Conservation (phyloP, 2,888 invertebrate genomes). For the Thelaira solivaga region DNA sequence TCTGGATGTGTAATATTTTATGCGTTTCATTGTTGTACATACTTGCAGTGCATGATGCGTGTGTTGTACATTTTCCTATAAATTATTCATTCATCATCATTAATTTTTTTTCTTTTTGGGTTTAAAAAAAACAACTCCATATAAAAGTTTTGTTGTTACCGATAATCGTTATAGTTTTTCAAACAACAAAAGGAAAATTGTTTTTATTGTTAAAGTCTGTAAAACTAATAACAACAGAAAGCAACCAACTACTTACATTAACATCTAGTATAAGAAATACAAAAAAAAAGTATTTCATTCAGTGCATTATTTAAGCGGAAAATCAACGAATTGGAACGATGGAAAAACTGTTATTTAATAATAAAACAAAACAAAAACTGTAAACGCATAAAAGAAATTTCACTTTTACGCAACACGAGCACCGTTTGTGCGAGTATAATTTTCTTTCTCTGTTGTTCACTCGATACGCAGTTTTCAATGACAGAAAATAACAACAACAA, state of each 20-base stretch:
- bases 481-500: conserved; percentile 55
- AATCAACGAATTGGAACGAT: conserved; percentile 58
- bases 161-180: conserved; percentile 1
- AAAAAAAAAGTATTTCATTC: conserved; percentile 6
- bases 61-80: conserved; percentile 13
- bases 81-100: conserved; percentile 43
- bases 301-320: conserved; percentile 46
- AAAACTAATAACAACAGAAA: neutral
- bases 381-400: conserved; percentile 29
- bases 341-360: conserved; percentile 49
- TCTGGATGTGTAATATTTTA: conserved; percentile 2
- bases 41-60: conserved; percentile 22
- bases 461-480: conserved; percentile 55
- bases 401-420: conserved; percentile 23
- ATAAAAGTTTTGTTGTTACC: conserved; percentile 9
- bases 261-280: neutral
- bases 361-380: neutral
- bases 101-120: neutral
- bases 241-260: too few species aligned
- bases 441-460: conserved; percentile 29
- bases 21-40: conserved; percentile 10
- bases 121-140: neutral
- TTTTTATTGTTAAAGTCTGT: conserved; percentile 7
- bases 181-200: conserved; percentile 11
- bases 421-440: too few species aligned